phyloP scores from a whole-genome alignment of 2,113 vertebrate species.

The Malurus alboscapulatus region DNA sequence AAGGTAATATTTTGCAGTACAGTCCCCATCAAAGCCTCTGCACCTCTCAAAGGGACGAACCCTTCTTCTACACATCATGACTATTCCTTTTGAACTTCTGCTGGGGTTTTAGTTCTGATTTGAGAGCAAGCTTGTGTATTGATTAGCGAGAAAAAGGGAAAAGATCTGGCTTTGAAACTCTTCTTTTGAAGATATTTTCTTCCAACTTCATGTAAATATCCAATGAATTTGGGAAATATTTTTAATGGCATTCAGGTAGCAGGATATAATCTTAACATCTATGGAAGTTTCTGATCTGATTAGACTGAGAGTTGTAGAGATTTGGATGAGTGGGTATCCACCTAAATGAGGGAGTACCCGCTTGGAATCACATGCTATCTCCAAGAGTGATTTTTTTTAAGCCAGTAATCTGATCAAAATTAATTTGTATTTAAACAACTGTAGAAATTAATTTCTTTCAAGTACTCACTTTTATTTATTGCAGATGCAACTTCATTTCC shows the following conservation, averaged over 20 bases:
- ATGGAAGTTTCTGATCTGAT: background rate
- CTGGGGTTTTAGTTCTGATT: background rate
- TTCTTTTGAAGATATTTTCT: constrained; percentile 21
- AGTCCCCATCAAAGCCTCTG: background rate
- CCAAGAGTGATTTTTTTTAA: background rate
- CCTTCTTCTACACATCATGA: background rate
- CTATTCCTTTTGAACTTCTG: constrained; percentile 24
- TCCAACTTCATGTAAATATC: background rate
- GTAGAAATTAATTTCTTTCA: background rate
- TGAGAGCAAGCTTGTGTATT: background rate
- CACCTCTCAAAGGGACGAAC: background rate
- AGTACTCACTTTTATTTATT: background rate
- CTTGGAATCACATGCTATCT: background rate
- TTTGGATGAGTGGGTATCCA: background rate
- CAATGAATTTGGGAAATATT: background rate
- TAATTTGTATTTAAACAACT: background rate
- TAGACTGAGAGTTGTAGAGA: background rate
- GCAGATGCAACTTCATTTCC: background rate
- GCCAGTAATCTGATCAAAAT: background rate
- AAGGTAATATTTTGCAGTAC: background rate
- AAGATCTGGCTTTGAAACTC: constrained; percentile 18
- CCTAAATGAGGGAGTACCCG: background rate
- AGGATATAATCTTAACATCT: background rate
- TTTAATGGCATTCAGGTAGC: background rate
- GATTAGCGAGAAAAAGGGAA: background rate